phyloP scores from a whole-genome alignment of 2,888 invertebrate genomes.

The Drosophila subquinaria region DNA sequence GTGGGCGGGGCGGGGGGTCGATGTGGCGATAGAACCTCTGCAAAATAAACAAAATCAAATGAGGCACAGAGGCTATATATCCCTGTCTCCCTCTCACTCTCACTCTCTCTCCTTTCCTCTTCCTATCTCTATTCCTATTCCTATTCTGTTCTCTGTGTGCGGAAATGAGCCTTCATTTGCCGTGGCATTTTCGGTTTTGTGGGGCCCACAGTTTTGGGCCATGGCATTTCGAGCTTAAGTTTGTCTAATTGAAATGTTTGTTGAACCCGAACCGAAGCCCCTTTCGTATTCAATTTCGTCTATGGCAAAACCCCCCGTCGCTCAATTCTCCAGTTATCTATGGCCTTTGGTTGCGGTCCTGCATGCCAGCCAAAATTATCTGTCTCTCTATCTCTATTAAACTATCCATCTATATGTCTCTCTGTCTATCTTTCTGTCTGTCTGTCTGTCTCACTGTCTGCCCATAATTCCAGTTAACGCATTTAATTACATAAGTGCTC shows the following conservation, averaged over 20 bases:
- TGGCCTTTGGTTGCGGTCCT: conserved; percentile 8
- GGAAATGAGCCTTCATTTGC: conserved; percentile 73
- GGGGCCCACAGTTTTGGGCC: conserved; percentile 7
- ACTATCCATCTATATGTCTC: conserved; percentile 12
- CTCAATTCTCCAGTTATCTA: conserved; percentile 12
- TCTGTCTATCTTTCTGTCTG: neutral
- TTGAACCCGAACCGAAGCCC: conserved; percentile 11
- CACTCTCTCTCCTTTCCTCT: neutral
- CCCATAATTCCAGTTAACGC: conserved; percentile 63
- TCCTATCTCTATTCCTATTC: neutral
- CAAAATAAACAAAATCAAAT: conserved; percentile 71
- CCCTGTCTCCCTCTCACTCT: neutral
- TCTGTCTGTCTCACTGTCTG: conserved; percentile 11
- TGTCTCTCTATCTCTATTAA: conserved; percentile 6
- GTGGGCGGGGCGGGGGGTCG: conserved; percentile 95
- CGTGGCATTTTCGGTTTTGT: conserved; percentile 62
- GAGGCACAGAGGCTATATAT: conserved; percentile 35
- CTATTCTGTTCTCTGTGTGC: conserved; percentile 26
- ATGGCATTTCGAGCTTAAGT: conserved; percentile 65
- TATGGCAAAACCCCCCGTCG: neutral
- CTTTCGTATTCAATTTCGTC: neutral
- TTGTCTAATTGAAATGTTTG: conserved; percentile 81
- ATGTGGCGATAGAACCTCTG: conserved; percentile 94
- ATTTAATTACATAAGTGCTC: conserved; percentile 81
- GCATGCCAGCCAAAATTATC: conserved; percentile 24